Percentiles rank a stretch among this genome's conserved stretches.
These are phyloP conservation scores for Misgurnus mizolepis DNA, from an alignment of 2,113 vertebrate genomes.

Conservation along the genomic window DNA sequence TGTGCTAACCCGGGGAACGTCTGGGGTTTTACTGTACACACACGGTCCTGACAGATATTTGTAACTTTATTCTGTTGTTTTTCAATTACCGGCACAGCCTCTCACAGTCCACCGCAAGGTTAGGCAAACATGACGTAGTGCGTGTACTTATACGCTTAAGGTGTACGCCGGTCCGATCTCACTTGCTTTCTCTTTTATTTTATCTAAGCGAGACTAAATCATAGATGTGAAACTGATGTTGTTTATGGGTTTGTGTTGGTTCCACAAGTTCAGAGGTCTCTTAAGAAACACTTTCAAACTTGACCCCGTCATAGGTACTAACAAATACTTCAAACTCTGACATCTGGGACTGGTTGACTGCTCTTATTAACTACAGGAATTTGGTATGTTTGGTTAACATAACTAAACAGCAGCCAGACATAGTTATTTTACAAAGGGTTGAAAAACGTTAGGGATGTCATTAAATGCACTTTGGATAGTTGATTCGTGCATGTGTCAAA, in stretches of 20 bases:
- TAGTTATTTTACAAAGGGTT: not conserved
- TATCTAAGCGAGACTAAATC: conserved; percentile 60
- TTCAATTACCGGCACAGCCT: conserved; percentile 78
- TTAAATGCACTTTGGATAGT: not conserved
- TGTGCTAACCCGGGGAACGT: conserved; percentile 66
- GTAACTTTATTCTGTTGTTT: conserved; percentile 76
- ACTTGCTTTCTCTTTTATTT: conserved; percentile 65
- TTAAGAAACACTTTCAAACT: conserved; percentile 54
- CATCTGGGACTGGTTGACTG: conserved; percentile 47
- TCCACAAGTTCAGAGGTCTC: conserved; percentile 61
- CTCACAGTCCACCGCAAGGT: conserved; percentile 75
- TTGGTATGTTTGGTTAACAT: not conserved
- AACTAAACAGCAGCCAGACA: not conserved
- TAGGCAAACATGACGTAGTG: conserved; percentile 72
- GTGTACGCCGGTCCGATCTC: conserved; percentile 60
- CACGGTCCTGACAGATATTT: conserved; percentile 72
- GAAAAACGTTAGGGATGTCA: not conserved
- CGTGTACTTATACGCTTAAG: conserved; percentile 56
- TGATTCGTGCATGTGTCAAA: not conserved
- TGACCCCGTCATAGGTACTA: conserved; percentile 40
- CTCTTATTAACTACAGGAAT: conserved; percentile 11
- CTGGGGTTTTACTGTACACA: conserved; percentile 72
- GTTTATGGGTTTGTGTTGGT: conserved; percentile 54
- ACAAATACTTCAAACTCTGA: conserved; percentile 30
- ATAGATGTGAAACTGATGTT: conserved; percentile 59